A percentile compares a stretch with the other conserved stretches of the same genome.
Conservation (phyloP, 2,113 vertebrate species). For the Tylochromis polylepis region DNA sequence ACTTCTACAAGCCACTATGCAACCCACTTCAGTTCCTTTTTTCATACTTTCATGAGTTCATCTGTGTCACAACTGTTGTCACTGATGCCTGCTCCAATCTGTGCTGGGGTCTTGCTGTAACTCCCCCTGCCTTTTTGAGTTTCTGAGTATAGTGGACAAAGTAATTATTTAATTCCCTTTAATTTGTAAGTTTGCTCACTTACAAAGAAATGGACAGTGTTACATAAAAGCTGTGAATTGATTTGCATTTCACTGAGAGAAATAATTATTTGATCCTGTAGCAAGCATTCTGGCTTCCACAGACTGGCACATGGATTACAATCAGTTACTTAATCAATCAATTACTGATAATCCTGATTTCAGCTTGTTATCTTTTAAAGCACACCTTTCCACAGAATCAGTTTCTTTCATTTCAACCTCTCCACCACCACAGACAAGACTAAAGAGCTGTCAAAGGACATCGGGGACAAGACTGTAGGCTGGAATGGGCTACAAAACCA, state of each 20-base stretch:
- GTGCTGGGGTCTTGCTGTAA: not conserved
- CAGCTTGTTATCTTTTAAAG: not conserved
- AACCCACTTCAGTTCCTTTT: not conserved
- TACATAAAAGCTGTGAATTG: not conserved
- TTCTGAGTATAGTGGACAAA: not conserved
- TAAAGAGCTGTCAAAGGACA: not conserved
- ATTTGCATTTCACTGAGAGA: not conserved
- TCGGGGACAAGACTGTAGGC: not conserved
- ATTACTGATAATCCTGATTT: not conserved
- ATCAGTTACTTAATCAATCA: not conserved
- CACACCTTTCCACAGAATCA: not conserved
- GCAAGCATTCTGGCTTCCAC: not conserved
- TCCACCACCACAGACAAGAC: too few relatives aligned
- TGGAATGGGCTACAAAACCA: not conserved
- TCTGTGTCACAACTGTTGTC: not conserved
- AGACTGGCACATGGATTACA: not conserved
- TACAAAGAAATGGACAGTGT: not conserved
- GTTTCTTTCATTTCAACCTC: too few relatives aligned
- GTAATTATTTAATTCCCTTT: not conserved
- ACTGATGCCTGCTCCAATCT: not conserved
- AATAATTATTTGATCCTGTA: not conserved
- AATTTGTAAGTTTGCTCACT: not conserved
- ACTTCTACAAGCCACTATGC: not conserved
- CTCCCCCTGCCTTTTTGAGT: not conserved
- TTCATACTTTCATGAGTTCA: not conserved